A percentile compares a stretch with the other conserved stretches of the same genome.
These are phyloP conservation scores for Darevskia mixta DNA, from an alignment of 2,797 vertebrate genomes.

Conservation along the genomic window DNA sequence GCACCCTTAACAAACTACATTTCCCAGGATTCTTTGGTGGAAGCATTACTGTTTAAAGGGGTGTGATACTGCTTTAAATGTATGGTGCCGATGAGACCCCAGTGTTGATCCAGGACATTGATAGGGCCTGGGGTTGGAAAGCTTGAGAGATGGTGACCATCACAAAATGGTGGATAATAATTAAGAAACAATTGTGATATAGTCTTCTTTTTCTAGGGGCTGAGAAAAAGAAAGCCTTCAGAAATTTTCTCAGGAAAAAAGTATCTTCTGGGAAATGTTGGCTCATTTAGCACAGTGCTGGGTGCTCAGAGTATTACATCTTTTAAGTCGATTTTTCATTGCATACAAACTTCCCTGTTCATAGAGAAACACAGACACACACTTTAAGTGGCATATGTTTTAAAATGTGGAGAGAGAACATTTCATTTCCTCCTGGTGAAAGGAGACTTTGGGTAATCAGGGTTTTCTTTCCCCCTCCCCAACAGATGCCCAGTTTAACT, in stretches of 20 bases:
- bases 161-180: too few species aligned
- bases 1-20: too few species aligned
- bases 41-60: too few species aligned
- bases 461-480: slow-evolving; percentile 64
- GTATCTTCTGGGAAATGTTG: background rate
- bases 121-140: too few species aligned
- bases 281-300: slow-evolving; percentile 58
- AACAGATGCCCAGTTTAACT: slow-evolving; percentile 81
- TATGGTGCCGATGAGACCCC: background rate
- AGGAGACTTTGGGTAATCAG: slow-evolving; percentile 74
- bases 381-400: slow-evolving; percentile 63
- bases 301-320: slow-evolving; percentile 59
- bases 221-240: too few species aligned
- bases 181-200: too few species aligned
- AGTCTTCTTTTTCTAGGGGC: too few species aligned
- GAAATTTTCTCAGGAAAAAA: too few species aligned
- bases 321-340: slow-evolving; percentile 22
- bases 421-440: slow-evolving; percentile 72
- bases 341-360: slow-evolving; percentile 48
- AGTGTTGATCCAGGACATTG: too few species aligned
- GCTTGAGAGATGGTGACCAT: too few species aligned
- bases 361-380: slow-evolving; percentile 21
- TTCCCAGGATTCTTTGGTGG: too few species aligned
- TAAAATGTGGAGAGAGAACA: slow-evolving; percentile 63
- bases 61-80: too few species aligned